A percentile compares a stretch with the other conserved stretches of the same genome.
These are phyloP conservation scores for Phaedon cochleariae DNA, from an alignment of 2,888 invertebrate species.

Conservation along the genomic window DNA sequence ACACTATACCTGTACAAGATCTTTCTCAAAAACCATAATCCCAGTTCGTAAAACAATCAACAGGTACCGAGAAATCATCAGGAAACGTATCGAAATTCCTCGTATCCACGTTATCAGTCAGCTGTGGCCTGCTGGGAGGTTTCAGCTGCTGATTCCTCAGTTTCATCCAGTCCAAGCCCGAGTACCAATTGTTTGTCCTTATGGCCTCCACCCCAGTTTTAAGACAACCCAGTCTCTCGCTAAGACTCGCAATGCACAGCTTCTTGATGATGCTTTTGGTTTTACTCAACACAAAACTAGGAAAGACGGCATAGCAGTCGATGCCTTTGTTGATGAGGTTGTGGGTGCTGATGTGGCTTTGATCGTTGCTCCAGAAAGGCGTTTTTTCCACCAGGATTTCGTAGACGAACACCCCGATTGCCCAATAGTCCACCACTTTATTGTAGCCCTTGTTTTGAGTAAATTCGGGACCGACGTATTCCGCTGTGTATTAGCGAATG, in stretches of 20 bases:
- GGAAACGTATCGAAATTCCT: constrained; percentile 88
- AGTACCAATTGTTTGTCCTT: constrained; percentile 89
- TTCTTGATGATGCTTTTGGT: constrained; percentile 84
- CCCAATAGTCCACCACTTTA: constrained; percentile 92
- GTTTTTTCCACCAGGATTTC: constrained; percentile 87
- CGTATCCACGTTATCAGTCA: constrained; percentile 73
- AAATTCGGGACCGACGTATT: constrained; percentile 88
- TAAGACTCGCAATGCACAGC: constrained; percentile 70
- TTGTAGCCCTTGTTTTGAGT: constrained; percentile 85
- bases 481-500: too few species aligned
- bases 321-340: constrained; percentile 79
- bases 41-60: constrained; percentile 91
- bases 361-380: constrained; percentile 73
- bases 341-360: constrained; percentile 93
- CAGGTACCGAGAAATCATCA: constrained; percentile 79
- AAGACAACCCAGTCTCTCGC: constrained; percentile 80
- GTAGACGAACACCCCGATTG: constrained; percentile 85
- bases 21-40: constrained; percentile 78
- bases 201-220: constrained; percentile 85
- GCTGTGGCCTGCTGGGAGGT: constrained; percentile 77
- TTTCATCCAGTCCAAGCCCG: constrained; percentile 89
- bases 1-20: too few species aligned
- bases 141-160: constrained; percentile 72
- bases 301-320: constrained; percentile 72
- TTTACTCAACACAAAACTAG: constrained; percentile 77